These are phyloP conservation scores for Garrulus glandarius DNA, from an alignment of 2,797 vertebrate genomes.

Conservation along the genomic window DNA sequence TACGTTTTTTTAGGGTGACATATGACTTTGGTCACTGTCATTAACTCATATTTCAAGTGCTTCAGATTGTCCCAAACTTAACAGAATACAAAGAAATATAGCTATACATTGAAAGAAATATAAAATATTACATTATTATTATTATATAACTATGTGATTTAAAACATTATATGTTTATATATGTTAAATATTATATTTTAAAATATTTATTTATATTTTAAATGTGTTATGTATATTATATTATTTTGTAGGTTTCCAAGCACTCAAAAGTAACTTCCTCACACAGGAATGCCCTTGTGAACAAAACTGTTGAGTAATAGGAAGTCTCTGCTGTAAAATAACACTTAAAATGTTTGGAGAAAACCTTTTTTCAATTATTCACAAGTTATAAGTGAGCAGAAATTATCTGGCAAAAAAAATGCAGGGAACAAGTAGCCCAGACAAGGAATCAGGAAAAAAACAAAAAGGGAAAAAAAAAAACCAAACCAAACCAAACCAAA, in stretches of 20 bases:
- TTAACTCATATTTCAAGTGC: neutral
- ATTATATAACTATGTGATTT: neutral
- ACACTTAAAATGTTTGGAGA: neutral
- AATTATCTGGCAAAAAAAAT: neutral
- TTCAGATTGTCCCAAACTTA: neutral
- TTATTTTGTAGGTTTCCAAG: neutral
- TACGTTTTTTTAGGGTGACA: neutral
- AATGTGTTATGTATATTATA: neutral
- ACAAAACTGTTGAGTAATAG: neutral
- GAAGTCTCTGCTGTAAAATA: neutral
- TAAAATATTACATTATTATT: neutral
- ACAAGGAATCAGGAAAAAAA: neutral
- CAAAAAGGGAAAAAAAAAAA: neutral
- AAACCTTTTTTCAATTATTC: neutral
- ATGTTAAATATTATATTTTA: neutral
- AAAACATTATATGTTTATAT: neutral
- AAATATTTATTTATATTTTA: neutral
- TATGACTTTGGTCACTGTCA: neutral
- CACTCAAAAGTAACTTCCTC: neutral
- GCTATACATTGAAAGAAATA: neutral
- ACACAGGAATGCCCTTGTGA: neutral
- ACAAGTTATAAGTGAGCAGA: neutral
- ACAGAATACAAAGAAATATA: neutral
- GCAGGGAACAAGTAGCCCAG: neutral
- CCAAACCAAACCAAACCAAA: neutral